phyloP scores from a whole-genome alignment of 2,797 vertebrate genomes.

The Muraenolepis orangiensis region DNA sequence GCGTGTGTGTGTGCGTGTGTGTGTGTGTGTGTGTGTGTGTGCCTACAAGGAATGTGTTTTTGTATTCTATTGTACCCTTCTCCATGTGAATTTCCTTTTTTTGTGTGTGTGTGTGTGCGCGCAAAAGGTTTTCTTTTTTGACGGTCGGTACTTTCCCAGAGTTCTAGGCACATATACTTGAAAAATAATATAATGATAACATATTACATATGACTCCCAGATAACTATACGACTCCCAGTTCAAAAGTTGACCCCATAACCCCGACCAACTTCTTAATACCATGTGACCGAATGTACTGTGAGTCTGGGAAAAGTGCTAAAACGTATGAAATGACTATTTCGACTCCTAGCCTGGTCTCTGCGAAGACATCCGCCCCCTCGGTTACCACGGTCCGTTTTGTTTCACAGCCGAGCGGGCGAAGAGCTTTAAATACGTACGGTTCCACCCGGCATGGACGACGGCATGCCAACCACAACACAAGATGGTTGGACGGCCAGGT shows the following conservation, averaged over 20 bases:
- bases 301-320: neutral
- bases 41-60: conserved; percentile 3
- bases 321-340: neutral
- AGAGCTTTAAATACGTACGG: neutral
- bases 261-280: neutral
- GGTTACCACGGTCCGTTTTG: neutral
- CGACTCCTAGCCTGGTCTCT: neutral
- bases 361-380: neutral
- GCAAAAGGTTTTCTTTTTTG: conserved; percentile 1
- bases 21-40: conserved; percentile 2
- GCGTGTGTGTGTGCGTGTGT: neutral
- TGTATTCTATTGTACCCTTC: conserved; percentile 2
- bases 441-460: neutral
- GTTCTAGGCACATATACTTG: neutral
- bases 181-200: neutral
- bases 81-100: conserved; percentile 1
- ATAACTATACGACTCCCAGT: neutral
- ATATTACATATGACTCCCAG: no score
- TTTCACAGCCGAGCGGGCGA: neutral
- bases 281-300: neutral
- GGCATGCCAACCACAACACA: neutral
- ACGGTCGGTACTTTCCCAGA: conserved; percentile 17
- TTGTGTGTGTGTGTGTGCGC: conserved; percentile 18
- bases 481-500: neutral
- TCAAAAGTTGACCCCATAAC: neutral